A percentile compares a stretch with the other conserved stretches of the same genome.
Evolutionary conservation across 2,113 vertebrate genomes (phyloP).

Genomic region (Henicopernis longicauda): DNA sequence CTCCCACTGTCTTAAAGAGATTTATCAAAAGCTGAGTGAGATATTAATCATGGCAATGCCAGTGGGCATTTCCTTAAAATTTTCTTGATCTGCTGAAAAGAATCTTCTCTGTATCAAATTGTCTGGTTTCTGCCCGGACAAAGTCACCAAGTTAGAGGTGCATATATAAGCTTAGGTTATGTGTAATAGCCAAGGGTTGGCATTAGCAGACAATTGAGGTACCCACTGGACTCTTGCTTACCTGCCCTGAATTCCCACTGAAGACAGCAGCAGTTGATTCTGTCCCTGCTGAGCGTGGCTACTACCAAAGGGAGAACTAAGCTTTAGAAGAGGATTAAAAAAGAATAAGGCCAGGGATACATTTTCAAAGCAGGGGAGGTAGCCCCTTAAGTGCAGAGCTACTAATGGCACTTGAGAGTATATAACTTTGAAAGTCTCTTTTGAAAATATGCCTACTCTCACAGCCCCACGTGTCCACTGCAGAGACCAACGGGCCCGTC

Average conservation of each 20-base stretch:
- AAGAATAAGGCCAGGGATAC: not conserved
- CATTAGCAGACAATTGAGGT: fast-evolving
- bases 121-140: not conserved
- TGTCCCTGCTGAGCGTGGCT: fast-evolving
- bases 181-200: not conserved
- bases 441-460: fast-evolving
- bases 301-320: not conserved
- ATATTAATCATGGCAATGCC: not conserved
- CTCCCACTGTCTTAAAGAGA: not conserved
- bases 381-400: not conserved
- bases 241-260: not conserved
- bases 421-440: not conserved
- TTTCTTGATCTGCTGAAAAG: not conserved
- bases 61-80: fast-evolving
- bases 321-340: not conserved
- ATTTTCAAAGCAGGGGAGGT: not conserved
- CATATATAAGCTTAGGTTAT: fast-evolving
- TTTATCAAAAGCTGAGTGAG: not conserved
- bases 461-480: fast-evolving
- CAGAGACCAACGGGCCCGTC: fast-evolving
- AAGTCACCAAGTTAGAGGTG: not conserved
- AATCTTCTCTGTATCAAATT: not conserved
- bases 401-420: not conserved
- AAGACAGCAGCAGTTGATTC: not conserved
- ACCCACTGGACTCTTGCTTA: not conserved